A percentile compares a stretch with the other conserved stretches of the same genome.
Evolutionary conservation across 2,113 vertebrate species (phyloP).

Genomic region (Tricholaema leucomelas): DNA sequence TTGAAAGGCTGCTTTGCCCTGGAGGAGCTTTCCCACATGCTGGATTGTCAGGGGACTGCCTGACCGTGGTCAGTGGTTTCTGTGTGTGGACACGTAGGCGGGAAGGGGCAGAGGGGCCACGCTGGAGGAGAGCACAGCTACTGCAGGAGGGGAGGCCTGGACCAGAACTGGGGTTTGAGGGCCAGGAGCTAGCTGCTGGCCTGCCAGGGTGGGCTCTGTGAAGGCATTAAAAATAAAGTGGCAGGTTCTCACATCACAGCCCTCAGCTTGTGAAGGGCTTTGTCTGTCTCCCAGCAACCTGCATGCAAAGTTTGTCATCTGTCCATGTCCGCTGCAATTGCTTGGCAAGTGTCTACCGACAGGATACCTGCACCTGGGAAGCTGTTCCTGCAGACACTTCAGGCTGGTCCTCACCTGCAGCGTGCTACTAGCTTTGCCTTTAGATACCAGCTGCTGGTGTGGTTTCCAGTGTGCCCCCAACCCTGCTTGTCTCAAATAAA

Average conservation of each 20-base stretch:
- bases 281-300: background rate
- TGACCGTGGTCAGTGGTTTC: background rate
- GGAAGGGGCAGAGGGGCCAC: background rate
- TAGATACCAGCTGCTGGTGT: accelerated
- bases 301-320: background rate
- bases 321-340: background rate
- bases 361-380: background rate
- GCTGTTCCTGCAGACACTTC: accelerated
- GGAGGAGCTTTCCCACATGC: constrained; percentile 61
- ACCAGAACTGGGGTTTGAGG: background rate
- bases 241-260: background rate
- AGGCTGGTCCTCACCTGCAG: background rate
- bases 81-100: background rate
- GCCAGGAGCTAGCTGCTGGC: background rate
- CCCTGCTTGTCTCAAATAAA: background rate
- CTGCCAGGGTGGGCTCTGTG: background rate
- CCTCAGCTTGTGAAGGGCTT: background rate
- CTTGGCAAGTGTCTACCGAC: background rate
- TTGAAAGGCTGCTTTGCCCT: background rate
- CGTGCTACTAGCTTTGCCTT: background rate
- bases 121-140: background rate
- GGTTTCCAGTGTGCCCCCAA: accelerated
- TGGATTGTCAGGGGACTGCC: constrained; percentile 1
- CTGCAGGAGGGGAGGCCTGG: background rate
- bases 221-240: background rate